Conservation (phyloP, 2,113 vertebrate species). For the Carassius gibelio region DNA sequence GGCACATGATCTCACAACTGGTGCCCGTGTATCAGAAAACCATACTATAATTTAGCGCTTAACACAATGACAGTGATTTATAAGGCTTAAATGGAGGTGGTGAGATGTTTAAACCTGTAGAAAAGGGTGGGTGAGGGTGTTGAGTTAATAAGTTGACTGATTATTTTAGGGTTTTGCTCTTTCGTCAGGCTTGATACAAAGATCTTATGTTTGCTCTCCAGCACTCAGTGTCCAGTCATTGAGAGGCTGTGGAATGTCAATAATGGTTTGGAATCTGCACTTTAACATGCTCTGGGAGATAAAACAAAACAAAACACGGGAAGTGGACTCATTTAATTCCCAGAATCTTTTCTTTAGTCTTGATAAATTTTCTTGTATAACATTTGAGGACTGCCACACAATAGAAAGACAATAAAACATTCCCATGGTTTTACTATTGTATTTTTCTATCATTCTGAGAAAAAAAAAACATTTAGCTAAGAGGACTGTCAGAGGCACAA, state of each 20-base stretch:
- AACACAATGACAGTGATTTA: background rate
- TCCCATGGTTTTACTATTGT: background rate
- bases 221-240: background rate
- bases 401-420: no score
- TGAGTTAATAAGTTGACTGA: constrained; percentile 34
- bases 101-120: background rate
- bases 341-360: background rate
- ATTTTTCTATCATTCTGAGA: no score
- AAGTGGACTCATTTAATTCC: constrained; percentile 1
- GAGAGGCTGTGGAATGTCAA: constrained; percentile 34
- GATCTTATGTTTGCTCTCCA: no score
- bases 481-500: no score
- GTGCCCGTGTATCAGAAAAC: background rate
- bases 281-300: background rate
- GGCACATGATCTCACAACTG: background rate
- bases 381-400: no score
- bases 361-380: background rate
- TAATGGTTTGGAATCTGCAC: background rate
- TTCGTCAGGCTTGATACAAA: no score
- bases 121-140: background rate
- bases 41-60: background rate
- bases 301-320: background rate
- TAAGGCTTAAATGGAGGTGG: background rate
- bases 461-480: no score
- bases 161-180: background rate